A percentile compares a stretch with the other conserved stretches of the same genome.
phyloP scores from a whole-genome alignment of 2,888 invertebrate genomes.

The Exephanes ischioxanthus region DNA sequence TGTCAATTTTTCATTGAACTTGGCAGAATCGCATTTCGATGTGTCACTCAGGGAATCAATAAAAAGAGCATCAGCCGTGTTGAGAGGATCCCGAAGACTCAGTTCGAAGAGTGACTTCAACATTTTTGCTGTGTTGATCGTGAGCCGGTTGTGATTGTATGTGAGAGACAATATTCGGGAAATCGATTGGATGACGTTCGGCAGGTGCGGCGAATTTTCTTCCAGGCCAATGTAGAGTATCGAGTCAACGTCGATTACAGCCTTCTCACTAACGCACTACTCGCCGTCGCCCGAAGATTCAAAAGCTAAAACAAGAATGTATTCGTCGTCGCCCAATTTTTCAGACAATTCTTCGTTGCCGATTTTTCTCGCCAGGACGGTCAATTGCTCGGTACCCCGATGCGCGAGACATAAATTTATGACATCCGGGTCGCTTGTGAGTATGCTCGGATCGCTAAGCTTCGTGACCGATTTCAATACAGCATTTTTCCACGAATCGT shows the following conservation, averaged over 20 bases:
- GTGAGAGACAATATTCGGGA: conserved; percentile 38
- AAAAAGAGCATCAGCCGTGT: no score
- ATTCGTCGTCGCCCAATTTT: conserved; percentile 68
- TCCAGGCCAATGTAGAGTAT: conserved; percentile 79
- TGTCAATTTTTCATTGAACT: no score
- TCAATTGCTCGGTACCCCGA: conserved; percentile 84
- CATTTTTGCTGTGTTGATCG: no score
- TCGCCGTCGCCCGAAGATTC: conserved; percentile 80
- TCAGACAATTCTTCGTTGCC: conserved; percentile 64
- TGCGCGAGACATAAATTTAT: conserved; percentile 85
- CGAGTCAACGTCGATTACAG: conserved; percentile 83
- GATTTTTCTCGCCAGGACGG: conserved; percentile 76
- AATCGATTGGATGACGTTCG: conserved; percentile 70
- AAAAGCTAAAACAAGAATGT: conserved; percentile 77
- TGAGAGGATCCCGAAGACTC: no score
- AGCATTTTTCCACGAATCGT: conserved; percentile 76
- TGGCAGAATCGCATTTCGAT: no score
- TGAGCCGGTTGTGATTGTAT: no score
- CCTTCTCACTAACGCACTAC: conserved; percentile 81
- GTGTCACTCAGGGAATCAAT: no score
- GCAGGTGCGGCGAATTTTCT: conserved; percentile 35
- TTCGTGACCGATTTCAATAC: conserved; percentile 84
- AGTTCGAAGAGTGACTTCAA: no score
- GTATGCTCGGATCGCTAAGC: conserved; percentile 73
- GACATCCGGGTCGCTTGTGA: conserved; percentile 81